Conservation (phyloP, 2,888 invertebrate species). For the Eledona agricola region DNA sequence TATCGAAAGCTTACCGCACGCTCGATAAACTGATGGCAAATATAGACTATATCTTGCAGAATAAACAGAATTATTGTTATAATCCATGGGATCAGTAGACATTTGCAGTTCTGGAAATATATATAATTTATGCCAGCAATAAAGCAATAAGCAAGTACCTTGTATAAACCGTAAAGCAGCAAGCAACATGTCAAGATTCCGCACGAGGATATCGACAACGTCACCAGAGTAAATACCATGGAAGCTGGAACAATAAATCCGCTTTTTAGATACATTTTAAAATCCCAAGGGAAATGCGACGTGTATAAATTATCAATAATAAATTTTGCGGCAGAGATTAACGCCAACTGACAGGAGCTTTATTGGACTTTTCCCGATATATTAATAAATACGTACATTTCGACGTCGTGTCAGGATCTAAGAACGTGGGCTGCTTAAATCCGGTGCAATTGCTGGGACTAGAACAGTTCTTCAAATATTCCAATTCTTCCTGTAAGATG, state of each 20-base stretch:
- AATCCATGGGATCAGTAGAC: slow-evolving; percentile 80
- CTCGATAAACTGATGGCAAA: slow-evolving; percentile 71
- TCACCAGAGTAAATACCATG: slow-evolving; percentile 73
- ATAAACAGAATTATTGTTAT: slow-evolving; percentile 72
- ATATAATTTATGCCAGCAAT: slow-evolving; percentile 8
- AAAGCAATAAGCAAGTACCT: slow-evolving; percentile 65
- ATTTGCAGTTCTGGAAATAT: slow-evolving; percentile 73
- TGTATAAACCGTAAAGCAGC: slow-evolving; percentile 74
- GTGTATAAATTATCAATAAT: slow-evolving; percentile 14
- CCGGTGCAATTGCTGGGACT: slow-evolving; percentile 38
- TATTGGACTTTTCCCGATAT: not conserved
- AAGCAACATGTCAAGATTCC: slow-evolving; percentile 75
- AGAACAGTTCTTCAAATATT: slow-evolving; percentile 63
- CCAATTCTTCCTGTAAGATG: slow-evolving; percentile 72
- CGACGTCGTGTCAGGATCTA: slow-evolving; percentile 62
- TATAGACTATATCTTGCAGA: slow-evolving; percentile 72
- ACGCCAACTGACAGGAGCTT: not conserved
- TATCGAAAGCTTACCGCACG: slow-evolving; percentile 68
- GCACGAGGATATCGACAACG: slow-evolving; percentile 72
- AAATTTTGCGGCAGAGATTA: slow-evolving; percentile 16
- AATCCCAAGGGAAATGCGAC: slow-evolving; percentile 4
- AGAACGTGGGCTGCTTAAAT: slow-evolving; percentile 50
- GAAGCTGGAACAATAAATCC: slow-evolving; percentile 69
- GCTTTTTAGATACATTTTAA: not conserved
- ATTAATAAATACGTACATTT: slow-evolving; percentile 58